Conservation (phyloP, 2,113 vertebrate species). For the Craseonycteris thonglongyai region DNA sequence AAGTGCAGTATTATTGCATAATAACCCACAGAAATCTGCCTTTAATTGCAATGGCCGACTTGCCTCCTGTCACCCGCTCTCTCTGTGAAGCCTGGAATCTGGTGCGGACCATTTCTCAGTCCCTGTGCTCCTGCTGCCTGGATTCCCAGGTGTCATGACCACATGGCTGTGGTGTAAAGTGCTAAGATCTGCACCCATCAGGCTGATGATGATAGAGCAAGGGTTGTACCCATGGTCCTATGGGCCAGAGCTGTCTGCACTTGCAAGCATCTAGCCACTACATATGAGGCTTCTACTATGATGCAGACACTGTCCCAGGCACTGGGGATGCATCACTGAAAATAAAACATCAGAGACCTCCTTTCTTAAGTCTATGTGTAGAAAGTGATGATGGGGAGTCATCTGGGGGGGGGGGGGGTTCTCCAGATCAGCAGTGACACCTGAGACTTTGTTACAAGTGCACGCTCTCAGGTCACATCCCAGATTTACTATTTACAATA, state of each 20-base stretch:
- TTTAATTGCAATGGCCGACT: conserved; percentile 48
- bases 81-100: not conserved
- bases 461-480: not conserved
- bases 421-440: too few species aligned
- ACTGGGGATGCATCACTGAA: not conserved
- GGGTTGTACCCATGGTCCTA: fast-evolving
- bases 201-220: fast-evolving
- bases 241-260: not conserved
- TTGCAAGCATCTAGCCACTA: too few species aligned
- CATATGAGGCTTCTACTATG: fast-evolving
- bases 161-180: not conserved
- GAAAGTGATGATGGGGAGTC: too few species aligned
- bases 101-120: not conserved
- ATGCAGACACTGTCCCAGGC: too few species aligned
- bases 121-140: not conserved
- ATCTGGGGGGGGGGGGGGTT: too few species aligned
- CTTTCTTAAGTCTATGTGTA: not conserved
- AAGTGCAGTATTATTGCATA: conserved; percentile 50
- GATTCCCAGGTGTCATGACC: not conserved
- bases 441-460: too few species aligned
- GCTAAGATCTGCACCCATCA: not conserved
- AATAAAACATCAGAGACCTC: not conserved
- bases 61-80: not conserved
- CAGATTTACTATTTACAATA: too few species aligned
- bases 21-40: conserved; percentile 43